phyloP scores from a whole-genome alignment of 2,113 vertebrate genomes.

The Siniperca knerii region DNA sequence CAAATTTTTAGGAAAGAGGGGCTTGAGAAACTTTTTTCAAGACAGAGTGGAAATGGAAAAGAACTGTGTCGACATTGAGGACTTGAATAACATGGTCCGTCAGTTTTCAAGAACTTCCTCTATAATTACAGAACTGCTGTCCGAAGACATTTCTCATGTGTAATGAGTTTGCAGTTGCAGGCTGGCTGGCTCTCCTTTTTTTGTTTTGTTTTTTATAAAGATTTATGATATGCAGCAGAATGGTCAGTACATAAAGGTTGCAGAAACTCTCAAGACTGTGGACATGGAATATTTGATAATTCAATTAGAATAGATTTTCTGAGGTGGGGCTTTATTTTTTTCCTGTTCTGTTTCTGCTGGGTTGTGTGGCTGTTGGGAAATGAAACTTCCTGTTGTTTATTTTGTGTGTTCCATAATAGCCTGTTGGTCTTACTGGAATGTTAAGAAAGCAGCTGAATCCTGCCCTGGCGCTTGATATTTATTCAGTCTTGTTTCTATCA shows the following conservation, averaged over 20 bases:
- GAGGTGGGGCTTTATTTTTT: constrained; percentile 52
- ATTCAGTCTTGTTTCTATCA: constrained; percentile 13
- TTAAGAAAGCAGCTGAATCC: constrained; percentile 37
- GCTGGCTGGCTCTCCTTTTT: constrained; percentile 20
- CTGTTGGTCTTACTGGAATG: constrained; percentile 53
- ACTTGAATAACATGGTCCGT: constrained; percentile 19
- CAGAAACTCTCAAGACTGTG: neutral
- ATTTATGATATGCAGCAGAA: constrained; percentile 34
- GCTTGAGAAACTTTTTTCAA: neutral
- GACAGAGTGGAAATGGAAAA: constrained; percentile 24
- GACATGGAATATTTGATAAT: constrained; percentile 28
- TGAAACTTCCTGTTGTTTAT: constrained; percentile 71
- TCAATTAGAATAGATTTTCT: constrained; percentile 43
- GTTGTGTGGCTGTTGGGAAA: constrained; percentile 52
- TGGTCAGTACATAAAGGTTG: neutral
- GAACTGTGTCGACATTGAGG: neutral
- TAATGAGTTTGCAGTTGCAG: constrained; percentile 43
- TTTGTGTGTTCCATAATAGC: constrained; percentile 47
- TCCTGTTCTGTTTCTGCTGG: constrained; percentile 28
- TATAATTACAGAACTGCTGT: constrained; percentile 68
- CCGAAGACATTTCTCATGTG: constrained; percentile 35
- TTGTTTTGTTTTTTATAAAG: constrained; percentile 9
- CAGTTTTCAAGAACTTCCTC: constrained; percentile 38
- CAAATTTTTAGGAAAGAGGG: neutral
- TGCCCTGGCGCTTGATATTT: neutral